Percentiles rank a stretch among this genome's conserved stretches.
Evolutionary conservation across 2,113 vertebrate genomes (phyloP).

Genomic region (Microtus richardsoni): DNA sequence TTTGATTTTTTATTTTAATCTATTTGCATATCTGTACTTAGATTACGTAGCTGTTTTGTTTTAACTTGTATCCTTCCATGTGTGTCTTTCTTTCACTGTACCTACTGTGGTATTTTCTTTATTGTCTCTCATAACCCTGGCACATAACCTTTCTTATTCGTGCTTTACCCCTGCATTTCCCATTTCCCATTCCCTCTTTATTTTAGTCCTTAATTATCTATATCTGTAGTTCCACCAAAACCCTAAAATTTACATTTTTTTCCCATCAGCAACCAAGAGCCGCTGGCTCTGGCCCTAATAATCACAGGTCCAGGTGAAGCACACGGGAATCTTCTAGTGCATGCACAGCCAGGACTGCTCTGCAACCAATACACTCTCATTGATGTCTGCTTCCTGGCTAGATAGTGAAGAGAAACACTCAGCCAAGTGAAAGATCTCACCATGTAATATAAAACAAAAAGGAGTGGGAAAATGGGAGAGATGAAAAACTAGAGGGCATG

Average conservation of each 20-base stretch:
- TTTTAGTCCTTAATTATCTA: not conserved
- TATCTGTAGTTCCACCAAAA: not conserved
- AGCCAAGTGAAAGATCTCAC: not conserved
- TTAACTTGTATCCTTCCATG: not conserved
- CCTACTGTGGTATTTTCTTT: not conserved
- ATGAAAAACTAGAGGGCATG: not conserved
- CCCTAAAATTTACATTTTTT: not conserved
- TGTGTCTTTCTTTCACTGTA: not conserved
- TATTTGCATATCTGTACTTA: not conserved
- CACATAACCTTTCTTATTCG: not conserved
- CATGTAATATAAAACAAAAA: not conserved
- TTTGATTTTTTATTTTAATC: not conserved
- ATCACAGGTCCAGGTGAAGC: not conserved
- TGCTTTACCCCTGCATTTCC: not conserved
- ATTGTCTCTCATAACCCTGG: not conserved
- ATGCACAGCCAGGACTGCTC: rapidly evolving
- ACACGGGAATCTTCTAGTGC: not conserved
- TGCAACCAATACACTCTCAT: no score
- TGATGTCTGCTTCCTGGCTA: not conserved
- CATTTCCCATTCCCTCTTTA: not conserved
- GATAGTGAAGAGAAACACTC: not conserved
- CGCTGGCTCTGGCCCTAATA: not conserved
- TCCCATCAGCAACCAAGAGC: not conserved
- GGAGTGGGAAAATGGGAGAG: not conserved
- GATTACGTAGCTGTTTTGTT: not conserved